Base-by-base conservation (phyloP, 2,797 vertebrate genomes). In the Neosalanx taihuensis region DNA sequence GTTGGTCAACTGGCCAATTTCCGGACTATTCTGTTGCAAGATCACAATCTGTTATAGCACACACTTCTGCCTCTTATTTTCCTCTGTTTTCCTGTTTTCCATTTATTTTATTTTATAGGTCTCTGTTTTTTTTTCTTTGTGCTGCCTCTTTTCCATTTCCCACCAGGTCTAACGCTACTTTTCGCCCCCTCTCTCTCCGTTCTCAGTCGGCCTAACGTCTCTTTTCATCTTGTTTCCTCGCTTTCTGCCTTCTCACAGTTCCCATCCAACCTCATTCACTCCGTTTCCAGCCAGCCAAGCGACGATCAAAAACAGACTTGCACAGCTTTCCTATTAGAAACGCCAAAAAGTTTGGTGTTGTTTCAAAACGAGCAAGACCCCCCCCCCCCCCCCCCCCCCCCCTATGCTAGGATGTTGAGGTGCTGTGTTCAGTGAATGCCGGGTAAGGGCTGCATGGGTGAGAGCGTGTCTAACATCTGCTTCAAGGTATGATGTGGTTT, bases 1-100 rank as follows among this genome's bases (percentile, higher is more conserved):
- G 77, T 59, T 1, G 41, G 84, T 82, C 83, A 89, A 87, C 87
- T 87, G 35, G 84, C 83, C 83, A 89, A 87, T 87, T 87, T 89
- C 87, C 85, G 81, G 1, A 6, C 67, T 35, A 59, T 82, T 81
- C 53, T 88, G 83, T 86, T 80, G 87, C 85, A 89, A 90, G 84
- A 81, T 83, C 79, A 81, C 61, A 60, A 78, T 73, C 82, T 70
- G 79, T 82, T 79, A 79, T 74, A 69, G 72, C 77, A 77, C 79
- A 84, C 75, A 74, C 29, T 17, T 71, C 9, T 9, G 10, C 23
- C 41, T 46, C 17, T 30, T 17, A 41, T 66, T 26, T 29, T 29
- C 5, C 64, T 51, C 23, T 17, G 4, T 17, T 17, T 31, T 10
- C 12, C 15, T 33, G 2, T 3, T 29, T 30, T 30, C 29, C 23